Evolutionary conservation across 92 coral and sea anemone genomes (phyloP).

Genomic region (Paramuricea clavata): DNA sequence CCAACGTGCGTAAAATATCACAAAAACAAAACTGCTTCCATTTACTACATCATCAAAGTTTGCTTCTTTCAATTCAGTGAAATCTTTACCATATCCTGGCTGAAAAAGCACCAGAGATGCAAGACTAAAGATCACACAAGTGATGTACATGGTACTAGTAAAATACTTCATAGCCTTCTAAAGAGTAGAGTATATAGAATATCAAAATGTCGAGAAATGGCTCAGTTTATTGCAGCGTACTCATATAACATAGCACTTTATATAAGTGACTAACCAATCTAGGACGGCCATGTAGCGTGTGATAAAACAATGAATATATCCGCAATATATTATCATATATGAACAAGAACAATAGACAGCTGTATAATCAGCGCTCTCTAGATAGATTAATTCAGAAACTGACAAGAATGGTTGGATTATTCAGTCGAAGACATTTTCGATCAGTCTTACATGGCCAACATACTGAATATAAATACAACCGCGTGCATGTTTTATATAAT

Average conservation of each 20-base stretch:
- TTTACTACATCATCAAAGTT: constrained; percentile 76
- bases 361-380: background rate
- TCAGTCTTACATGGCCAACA: no score
- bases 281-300: constrained; percentile 13
- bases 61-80: constrained; percentile 60
- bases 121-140: background rate
- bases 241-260: no score
- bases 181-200: background rate
- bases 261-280: background rate
- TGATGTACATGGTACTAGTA: background rate
- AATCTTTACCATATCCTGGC: constrained; percentile 36
- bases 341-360: background rate
- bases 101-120: background rate
- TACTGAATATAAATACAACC: no score
- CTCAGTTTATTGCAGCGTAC: no score
- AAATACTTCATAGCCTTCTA: background rate
- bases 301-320: constrained; percentile 2
- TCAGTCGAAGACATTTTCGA: background rate
- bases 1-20: constrained; percentile 98
- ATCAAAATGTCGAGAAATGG: background rate
- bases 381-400: background rate
- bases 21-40: constrained; percentile 88
- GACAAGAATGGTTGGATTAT: background rate
- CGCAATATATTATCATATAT: background rate
- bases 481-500: no score